Base-by-base conservation (phyloP, 2,797 vertebrate species). In the Heliangelus exortis region DNA sequence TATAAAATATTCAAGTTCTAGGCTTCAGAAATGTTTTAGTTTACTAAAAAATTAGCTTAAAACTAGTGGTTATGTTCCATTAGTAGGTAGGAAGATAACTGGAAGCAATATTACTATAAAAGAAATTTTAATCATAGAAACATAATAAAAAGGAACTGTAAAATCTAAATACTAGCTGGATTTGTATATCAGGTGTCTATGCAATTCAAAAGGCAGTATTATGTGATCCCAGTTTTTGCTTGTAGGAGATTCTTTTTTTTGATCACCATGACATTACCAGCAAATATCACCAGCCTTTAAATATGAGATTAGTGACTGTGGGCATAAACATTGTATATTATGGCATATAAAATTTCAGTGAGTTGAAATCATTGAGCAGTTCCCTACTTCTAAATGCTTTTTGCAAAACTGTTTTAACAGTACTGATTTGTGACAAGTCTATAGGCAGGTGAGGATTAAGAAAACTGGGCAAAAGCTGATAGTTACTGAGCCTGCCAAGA, bases 1-100 rank as follows among this genome's bases (percentile, higher is more conserved):
- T 84, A 81, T 89, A 87, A 96, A 84, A 92, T 79, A 79, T 78
- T 92, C 63, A 76, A 31, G 58, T 84, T 61, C 22, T 73, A 53
- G 21, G 31, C 36, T 67, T 95, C 74, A 53, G 57, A 93, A 93
- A 87, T 34, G 9, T 55, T 78, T 53, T 3, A 15, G 5, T 87
- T 89, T 91, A 89, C 61, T 85, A 36, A 63, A 89, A 89, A 87
- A 85, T 67, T 29, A 80, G 11, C 50, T 83, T 77, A 4, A 80
- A 91, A 89, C 55, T 39, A 89, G 17, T 16, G 77, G 22, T 80
- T 77, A 53, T 77, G 89, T 94, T 83, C 57, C 68, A 80, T 88
- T 39, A 65, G 51, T 59, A 79, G 54, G 69, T 36, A 74, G 34
- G 7, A 94, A 92, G 67, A 83, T 20, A 78, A 43, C 48, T 78